Base-by-base conservation (phyloP, 2,113 vertebrate genomes). In the Haliaeetus leucogaster region DNA sequence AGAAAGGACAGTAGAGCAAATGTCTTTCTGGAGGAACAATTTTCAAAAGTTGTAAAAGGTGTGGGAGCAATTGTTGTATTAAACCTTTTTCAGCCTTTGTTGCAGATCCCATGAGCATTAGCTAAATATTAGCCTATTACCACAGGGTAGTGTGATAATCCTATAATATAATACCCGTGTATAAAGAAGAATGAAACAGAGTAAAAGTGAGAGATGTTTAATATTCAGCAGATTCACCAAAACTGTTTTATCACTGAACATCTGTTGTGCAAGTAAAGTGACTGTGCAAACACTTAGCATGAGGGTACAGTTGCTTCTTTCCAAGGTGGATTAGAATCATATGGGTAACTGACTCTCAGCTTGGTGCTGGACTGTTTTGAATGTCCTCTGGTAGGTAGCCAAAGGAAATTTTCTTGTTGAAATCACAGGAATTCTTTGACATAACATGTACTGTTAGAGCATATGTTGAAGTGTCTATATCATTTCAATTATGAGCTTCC, bases 381-480 rank as follows among this genome's bases (percentile, higher is more conserved):
- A 52, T 82, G 82, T 65, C 63, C 76, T 90, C 65, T 96, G 71
- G 83, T 92, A 66, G 82, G 79, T 73, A 96, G 93, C 76, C 93
- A 74, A 92, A 91, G 86, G 53, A 96, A 90, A 76, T 76, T 42
- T 66, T 90, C 65, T 63, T 79, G 79, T 81, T 95, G 76, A 95
- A 95, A 91, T 66, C 50, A 95, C 48, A 95, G 58, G 66, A 90
- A 95, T 96, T 95, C 73, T 91, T 93, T 97, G 87, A 87, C 62
- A 82, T 93, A 91, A 63, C 85, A 45, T 95, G 73, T 92, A 92
- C 88, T 90, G 83, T 90, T 93, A 50, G 62, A 95, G 89, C 81
- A 80, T 95, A 95, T 93, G 93, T 86, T 97, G 93, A 90, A 91
- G 96, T 53, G 72, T 89, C 93, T 95, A 45, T 86, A 93, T 71